phyloP scores from a whole-genome alignment of 1,140 invertebrate genomes.

The Bombus breviceps region DNA sequence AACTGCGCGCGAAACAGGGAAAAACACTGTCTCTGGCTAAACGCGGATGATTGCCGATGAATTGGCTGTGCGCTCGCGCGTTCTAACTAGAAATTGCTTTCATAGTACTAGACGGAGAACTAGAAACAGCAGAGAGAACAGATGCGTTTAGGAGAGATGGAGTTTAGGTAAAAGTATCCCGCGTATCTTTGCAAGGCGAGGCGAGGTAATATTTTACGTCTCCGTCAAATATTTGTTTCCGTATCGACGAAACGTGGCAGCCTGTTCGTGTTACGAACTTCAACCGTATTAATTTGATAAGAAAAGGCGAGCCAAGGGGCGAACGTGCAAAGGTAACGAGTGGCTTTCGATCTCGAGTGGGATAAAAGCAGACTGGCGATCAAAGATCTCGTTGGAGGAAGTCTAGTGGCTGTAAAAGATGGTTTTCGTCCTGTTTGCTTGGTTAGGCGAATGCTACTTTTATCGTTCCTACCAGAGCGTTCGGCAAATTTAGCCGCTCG shows the following conservation, averaged over 20 bases:
- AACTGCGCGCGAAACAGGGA: neutral
- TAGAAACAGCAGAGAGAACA: too few species aligned
- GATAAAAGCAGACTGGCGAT: neutral
- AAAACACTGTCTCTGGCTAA: neutral
- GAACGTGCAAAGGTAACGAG: neutral
- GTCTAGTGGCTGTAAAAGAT: neutral
- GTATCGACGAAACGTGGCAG: too few species aligned
- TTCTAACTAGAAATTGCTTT: neutral
- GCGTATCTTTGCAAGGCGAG: fast-evolving
- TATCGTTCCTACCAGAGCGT: too few species aligned
- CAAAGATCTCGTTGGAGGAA: conserved; percentile 1
- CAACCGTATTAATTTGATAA: neutral
- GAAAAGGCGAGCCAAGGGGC: neutral
- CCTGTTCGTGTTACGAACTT: neutral
- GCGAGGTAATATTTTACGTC: too few species aligned
- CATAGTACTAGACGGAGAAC: neutral
- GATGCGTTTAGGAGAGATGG: too few species aligned
- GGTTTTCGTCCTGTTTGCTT: conserved; percentile 1
- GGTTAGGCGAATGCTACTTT: too few species aligned
- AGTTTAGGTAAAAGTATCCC: too few species aligned
- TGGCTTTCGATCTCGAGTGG: conserved; percentile 3
- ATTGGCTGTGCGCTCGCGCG: neutral
- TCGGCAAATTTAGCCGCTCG: neutral
- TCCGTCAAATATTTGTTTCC: too few species aligned
- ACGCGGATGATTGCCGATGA: neutral